Percentiles rank a stretch among this genome's conserved stretches.
These are phyloP conservation scores for Cyclura pinguis DNA, from an alignment of 2,797 vertebrate species.

Conservation along the genomic window DNA sequence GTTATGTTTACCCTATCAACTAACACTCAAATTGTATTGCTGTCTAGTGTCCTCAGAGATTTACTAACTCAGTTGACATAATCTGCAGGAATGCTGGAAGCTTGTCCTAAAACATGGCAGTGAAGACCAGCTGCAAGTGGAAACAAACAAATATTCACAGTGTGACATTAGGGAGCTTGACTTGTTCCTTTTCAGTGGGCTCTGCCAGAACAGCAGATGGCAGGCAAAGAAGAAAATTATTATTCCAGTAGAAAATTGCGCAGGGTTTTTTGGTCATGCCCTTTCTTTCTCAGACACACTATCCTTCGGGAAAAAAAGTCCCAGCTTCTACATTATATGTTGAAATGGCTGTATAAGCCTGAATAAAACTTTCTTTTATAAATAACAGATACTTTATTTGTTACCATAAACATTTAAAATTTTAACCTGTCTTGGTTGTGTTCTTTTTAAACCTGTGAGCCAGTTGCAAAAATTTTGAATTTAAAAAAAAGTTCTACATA, in stretches of 20 bases:
- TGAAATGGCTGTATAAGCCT: not conserved
- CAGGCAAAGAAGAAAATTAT: conserved; percentile 38
- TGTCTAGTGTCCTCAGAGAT: too few species aligned
- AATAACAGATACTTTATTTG: not conserved
- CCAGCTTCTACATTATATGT: not conserved
- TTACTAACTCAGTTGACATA: too few species aligned
- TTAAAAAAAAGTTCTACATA: too few species aligned
- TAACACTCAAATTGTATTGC: not conserved
- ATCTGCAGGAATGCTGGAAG: not conserved
- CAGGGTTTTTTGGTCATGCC: conserved; percentile 34
- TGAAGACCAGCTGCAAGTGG: conserved; percentile 46
- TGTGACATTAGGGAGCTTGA: conserved; percentile 27
- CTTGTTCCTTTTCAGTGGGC: conserved; percentile 45
- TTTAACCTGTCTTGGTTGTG: conserved; percentile 16
- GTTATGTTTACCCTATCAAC: not conserved
- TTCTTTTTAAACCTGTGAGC: not conserved
- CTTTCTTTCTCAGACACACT: not conserved
- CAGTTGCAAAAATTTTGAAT: not conserved
- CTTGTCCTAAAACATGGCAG: rapidly evolving
- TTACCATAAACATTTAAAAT: not conserved
- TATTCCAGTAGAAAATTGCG: conserved; percentile 62
- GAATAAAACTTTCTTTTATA: not conserved
- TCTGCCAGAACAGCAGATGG: conserved; percentile 68
- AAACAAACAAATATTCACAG: conserved; percentile 58
- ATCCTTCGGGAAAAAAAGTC: not conserved